A percentile compares a stretch with the other conserved stretches of the same genome.
phyloP scores from a whole-genome alignment of 2,113 vertebrate genomes.

The Picathartes gymnocephalus region DNA sequence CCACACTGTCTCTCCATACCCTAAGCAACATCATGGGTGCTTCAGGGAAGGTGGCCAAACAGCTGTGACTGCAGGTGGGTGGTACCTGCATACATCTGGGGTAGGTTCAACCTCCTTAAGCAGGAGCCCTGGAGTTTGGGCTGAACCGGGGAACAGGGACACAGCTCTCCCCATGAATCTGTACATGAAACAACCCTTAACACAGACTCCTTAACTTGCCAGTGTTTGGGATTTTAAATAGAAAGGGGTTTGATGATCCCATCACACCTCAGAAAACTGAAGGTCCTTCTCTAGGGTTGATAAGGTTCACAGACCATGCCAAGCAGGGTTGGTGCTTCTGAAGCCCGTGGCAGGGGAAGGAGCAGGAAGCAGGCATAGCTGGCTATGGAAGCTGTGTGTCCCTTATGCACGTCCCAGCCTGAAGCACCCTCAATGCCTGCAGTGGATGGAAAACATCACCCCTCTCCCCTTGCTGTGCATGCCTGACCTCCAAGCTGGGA shows the following conservation, averaged over 20 bases:
- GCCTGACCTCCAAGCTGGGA: neutral
- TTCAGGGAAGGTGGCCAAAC: neutral
- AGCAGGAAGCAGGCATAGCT: neutral
- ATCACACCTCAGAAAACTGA: neutral
- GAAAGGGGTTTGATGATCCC: neutral
- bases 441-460: neutral
- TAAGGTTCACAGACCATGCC: rapidly evolving
- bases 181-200: neutral
- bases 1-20: rapidly evolving
- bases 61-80: neutral
- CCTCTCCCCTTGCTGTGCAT: rapidly evolving
- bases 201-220: neutral
- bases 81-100: neutral
- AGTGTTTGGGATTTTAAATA: neutral
- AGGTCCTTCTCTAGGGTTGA: neutral
- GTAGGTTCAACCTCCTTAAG: neutral
- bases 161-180: neutral
- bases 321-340: neutral
- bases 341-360: neutral
- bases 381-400: neutral
- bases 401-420: neutral
- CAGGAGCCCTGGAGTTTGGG: neutral
- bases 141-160: neutral
- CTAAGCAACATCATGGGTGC: neutral
- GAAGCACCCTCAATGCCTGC: neutral